Evolutionary conservation across 2,113 vertebrate species (phyloP).

Genomic region (Chamaea fasciata): DNA sequence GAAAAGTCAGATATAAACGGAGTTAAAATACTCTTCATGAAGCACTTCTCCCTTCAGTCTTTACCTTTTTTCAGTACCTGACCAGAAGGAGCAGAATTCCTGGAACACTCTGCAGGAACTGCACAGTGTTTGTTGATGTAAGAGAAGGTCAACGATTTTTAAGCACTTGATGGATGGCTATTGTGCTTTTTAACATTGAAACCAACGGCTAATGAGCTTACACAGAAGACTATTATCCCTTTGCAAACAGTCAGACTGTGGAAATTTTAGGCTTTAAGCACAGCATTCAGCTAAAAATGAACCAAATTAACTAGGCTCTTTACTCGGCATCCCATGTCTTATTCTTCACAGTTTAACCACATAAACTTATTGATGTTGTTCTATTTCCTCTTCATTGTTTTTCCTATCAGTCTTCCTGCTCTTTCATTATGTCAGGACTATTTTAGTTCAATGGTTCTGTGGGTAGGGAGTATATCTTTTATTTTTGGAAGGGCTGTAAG

Average conservation of each 20-base stretch:
- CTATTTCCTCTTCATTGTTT: constrained; percentile 50
- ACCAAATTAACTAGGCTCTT: neutral
- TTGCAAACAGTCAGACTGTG: neutral
- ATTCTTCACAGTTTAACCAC: neutral
- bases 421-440: constrained; percentile 34
- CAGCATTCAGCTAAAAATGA: neutral
- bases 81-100: constrained; percentile 21
- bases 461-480: neutral
- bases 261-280: constrained; percentile 16
- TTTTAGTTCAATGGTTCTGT: constrained; percentile 7
- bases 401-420: constrained; percentile 43
- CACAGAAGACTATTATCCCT: constrained; percentile 21
- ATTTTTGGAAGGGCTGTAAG: neutral
- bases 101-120: constrained; percentile 37
- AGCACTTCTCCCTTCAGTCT: constrained; percentile 13
- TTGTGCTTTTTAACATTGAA: constrained; percentile 16
- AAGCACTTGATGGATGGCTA: constrained; percentile 11
- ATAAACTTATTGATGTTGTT: constrained; percentile 3
- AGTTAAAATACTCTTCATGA: constrained; percentile 22
- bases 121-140: neutral
- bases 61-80: constrained; percentile 36
- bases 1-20: constrained; percentile 6
- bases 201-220: constrained; percentile 17
- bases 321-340: neutral
- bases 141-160: constrained; percentile 39